Percentiles rank a stretch among this genome's conserved stretches.
Evolutionary conservation across 2,888 invertebrate genomes (phyloP).

Genomic region (Steinernema carpocapsae): DNA sequence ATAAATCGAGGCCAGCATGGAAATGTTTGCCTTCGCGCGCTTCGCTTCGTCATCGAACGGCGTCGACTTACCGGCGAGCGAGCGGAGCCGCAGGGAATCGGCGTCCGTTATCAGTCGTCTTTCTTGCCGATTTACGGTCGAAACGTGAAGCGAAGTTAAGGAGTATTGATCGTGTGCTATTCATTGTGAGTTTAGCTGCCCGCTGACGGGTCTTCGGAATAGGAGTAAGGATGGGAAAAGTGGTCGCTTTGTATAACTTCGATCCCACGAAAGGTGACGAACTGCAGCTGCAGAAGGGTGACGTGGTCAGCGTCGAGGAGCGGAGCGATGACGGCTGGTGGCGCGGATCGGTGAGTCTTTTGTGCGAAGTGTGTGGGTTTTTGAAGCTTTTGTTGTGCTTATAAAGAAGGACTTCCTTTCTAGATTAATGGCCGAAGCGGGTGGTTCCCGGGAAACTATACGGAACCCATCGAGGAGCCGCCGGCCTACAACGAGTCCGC

Average conservation of each 20-base stretch:
- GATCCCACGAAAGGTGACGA: slow-evolving; percentile 93
- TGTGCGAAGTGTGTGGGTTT: neutral
- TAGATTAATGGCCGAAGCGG: slow-evolving; percentile 70
- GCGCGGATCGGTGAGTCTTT: slow-evolving; percentile 77
- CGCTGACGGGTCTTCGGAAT: no score
- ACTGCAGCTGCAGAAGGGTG: slow-evolving; percentile 89
- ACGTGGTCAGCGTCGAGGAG: slow-evolving; percentile 89
- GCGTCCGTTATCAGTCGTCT: neutral
- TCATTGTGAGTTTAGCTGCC: no score
- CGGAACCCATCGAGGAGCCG: slow-evolving; percentile 70
- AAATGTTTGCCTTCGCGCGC: slow-evolving; percentile 8
- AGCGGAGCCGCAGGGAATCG: neutral
- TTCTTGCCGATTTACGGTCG: neutral
- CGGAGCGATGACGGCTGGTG: slow-evolving; percentile 99
- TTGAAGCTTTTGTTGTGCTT: neutral
- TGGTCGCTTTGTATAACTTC: slow-evolving; percentile 86
- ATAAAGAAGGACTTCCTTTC: neutral
- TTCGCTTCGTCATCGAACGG: neutral
- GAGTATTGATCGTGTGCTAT: neutral
- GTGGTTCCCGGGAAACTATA: slow-evolving; percentile 99
- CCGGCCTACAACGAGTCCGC: slow-evolving; percentile 5
- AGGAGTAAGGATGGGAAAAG: slow-evolving; percentile 68
- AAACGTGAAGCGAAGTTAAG: neutral
- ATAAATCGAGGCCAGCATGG: neutral
- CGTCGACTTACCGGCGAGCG: neutral